Conservation (phyloP, 2,888 invertebrate genomes). For the Helobdella robusta region DNA sequence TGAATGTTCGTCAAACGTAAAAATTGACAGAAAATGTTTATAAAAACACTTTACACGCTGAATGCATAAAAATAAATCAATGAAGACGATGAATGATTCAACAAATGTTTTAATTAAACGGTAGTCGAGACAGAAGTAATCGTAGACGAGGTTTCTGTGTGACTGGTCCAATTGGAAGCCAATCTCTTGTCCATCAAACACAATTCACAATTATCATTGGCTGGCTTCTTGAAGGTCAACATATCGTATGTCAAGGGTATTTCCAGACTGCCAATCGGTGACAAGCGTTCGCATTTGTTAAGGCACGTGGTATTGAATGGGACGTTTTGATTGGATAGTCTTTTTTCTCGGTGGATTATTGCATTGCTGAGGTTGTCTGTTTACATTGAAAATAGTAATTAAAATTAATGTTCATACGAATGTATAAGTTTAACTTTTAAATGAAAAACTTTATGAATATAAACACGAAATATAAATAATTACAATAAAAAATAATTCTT, state of each 20-base stretch:
- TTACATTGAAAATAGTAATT: background rate
- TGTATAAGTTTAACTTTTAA: too few species aligned
- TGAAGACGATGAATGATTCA: too few species aligned
- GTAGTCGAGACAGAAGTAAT: constrained; percentile 1
- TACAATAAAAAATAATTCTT: too few species aligned
- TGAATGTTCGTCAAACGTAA: too few species aligned
- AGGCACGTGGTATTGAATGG: constrained; percentile 13
- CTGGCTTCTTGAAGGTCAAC: background rate
- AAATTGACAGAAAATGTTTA: too few species aligned
- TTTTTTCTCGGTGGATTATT: constrained; percentile 2
- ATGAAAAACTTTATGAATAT: too few species aligned
- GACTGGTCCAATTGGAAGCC: background rate
- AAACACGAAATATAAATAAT: too few species aligned
- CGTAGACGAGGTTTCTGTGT: background rate
- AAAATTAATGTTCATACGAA: too few species aligned
- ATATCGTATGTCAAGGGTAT: background rate
- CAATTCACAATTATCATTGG: constrained; percentile 3
- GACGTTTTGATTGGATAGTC: background rate
- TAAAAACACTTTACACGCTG: too few species aligned
- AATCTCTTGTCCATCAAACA: constrained; percentile 3
- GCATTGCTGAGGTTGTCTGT: constrained; percentile 5
- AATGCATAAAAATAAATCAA: too few species aligned
- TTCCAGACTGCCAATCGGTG: background rate
- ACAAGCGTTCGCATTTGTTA: background rate
- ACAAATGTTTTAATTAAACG: background rate